phyloP scores from a whole-genome alignment of 2,113 vertebrate species.

The Chaetops frenatus region DNA sequence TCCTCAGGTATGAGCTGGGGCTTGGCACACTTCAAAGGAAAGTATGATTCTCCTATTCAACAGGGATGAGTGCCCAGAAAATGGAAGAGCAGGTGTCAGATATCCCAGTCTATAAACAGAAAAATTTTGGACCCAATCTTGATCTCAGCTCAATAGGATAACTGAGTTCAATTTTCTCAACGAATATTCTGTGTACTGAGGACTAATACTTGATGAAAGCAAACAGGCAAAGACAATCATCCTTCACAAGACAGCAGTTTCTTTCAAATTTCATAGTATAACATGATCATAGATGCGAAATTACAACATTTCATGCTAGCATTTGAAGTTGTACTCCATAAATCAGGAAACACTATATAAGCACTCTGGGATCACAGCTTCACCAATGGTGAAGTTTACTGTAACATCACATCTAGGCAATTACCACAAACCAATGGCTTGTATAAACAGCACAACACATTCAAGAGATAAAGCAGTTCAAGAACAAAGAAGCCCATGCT shows the following conservation, averaged over 20 bases:
- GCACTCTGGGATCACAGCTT: background rate
- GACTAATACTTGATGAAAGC: background rate
- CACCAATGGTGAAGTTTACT: background rate
- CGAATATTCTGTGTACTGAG: background rate
- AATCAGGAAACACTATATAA: background rate
- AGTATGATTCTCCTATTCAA: background rate
- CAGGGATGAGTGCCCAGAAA: background rate
- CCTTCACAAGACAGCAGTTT: background rate
- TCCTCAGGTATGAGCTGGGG: background rate
- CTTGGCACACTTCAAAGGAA: background rate
- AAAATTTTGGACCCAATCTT: background rate
- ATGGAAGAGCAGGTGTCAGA: background rate
- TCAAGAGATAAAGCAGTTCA: background rate
- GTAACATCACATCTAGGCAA: background rate
- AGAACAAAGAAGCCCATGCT: background rate
- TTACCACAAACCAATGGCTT: background rate
- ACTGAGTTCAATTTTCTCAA: background rate
- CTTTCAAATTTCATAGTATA: background rate
- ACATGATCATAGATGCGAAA: background rate
- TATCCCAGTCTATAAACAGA: background rate
- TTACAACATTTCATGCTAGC: background rate
- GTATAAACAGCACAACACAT: background rate
- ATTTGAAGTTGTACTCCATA: background rate
- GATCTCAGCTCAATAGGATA: background rate
- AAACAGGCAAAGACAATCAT: background rate